phyloP scores from a whole-genome alignment of 2,888 invertebrate genomes.

The Noctuana brunneofusca region DNA sequence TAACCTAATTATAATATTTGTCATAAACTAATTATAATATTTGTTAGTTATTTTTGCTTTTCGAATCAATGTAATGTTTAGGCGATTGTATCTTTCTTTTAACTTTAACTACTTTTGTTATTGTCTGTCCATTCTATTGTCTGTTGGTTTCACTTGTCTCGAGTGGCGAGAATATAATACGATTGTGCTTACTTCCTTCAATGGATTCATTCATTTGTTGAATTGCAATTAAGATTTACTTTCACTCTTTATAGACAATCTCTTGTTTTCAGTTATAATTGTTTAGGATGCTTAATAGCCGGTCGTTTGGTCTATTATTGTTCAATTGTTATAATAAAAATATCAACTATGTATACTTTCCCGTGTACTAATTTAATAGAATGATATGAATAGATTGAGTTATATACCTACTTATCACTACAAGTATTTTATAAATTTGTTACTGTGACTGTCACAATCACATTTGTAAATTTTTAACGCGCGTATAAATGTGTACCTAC shows the following conservation, averaged over 20 bases:
- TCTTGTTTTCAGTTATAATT: conserved; percentile 10
- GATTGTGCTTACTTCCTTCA: conserved; percentile 51
- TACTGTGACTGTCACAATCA: too few species aligned
- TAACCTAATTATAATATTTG: too few species aligned
- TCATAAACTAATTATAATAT: not conserved
- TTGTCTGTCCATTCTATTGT: conserved; percentile 53
- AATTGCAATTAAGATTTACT: conserved; percentile 65
- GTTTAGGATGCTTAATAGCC: not conserved
- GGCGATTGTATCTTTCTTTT: conserved; percentile 34
- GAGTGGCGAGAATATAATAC: conserved; percentile 44
- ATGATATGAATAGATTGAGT: too few species aligned
- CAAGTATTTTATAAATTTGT: too few species aligned
- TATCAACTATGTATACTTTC: too few species aligned
- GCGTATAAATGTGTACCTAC: too few species aligned
- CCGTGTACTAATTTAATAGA: too few species aligned
- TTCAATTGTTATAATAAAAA: not conserved
- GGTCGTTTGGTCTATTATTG: not conserved
- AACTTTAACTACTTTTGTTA: conserved; percentile 38
- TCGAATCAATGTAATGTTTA: conserved; percentile 16
- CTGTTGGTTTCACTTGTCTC: conserved; percentile 50
- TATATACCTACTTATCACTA: too few species aligned
- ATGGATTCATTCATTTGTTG: conserved; percentile 59
- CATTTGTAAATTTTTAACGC: too few species aligned
- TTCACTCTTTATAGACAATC: conserved; percentile 46
- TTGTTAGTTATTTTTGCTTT: not conserved